Base-by-base conservation (phyloP, 37 sponge, comb jelly and placozoan genomes). In the Ianthella basta region DNA sequence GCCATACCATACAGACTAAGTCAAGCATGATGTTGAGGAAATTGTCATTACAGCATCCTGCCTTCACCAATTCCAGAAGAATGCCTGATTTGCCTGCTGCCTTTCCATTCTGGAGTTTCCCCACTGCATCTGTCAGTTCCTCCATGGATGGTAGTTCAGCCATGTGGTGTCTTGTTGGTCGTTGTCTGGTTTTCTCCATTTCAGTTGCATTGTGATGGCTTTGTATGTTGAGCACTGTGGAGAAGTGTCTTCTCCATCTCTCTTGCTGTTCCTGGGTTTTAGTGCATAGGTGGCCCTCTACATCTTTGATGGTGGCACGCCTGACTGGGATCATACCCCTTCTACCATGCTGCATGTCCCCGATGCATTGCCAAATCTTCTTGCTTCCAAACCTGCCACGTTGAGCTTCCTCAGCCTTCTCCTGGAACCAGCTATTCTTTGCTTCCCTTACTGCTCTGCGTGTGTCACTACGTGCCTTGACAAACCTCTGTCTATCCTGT, bases 361-460 rank as follows among this genome's bases (percentile, higher is more conserved):
- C 78, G 56, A 78, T 85, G 65, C 86, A 85, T 4, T 56, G 64
- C 67, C 86, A 85, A 32, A 85, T 65, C 50, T 54, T 4, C 40
- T 66, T 66, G 68, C 68, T 60, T 85, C 50, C 86, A 44, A 77
- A 44, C 86, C n/a, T 77, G 27, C 64, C 79, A 4, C 57, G 72
- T 59, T 78, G 73, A 40, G 79, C 79, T 36, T 85, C 86, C 67
- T 21, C 18, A 25, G 79, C 85, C 85, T 84, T 84, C 56, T 72
- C 2, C 65, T 60, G 64, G 82, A 56, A 82, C 82, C 82, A 59
- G 36, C 18, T 65, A 82, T 82, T 83, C 69, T 59, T 60, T 44
- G n/a, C 56, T 61, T 41, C 21, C 24, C 83, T 83, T 12, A 61
- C 72, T 14, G 72, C 30, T 56, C 55, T 83, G 37, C 83, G 36